These are phyloP conservation scores for Aspidoscelis tigris DNA, from an alignment of 2,113 vertebrate species.

Conservation along the genomic window DNA sequence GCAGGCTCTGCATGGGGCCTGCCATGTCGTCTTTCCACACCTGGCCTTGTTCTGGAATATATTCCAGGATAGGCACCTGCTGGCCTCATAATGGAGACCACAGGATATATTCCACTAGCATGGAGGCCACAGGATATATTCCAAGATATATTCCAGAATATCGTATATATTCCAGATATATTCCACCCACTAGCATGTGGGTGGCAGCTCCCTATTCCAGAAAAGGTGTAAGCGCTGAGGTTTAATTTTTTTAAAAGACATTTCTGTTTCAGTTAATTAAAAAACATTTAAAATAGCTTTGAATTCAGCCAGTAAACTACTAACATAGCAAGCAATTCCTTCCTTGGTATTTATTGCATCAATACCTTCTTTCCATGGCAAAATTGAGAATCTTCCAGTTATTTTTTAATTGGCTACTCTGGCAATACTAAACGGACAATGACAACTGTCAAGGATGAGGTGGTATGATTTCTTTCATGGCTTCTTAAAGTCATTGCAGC, in stretches of 20 bases:
- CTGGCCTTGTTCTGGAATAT: too few species aligned
- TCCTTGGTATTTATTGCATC: background rate
- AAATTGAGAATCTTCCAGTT: slow-evolving; percentile 25
- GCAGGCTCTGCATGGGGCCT: too few species aligned
- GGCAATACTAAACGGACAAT: slow-evolving; percentile 21
- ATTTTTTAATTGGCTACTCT: background rate
- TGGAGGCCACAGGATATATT: too few species aligned
- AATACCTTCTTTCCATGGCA: background rate
- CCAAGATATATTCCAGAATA: too few species aligned
- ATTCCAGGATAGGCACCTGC: too few species aligned
- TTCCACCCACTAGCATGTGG: too few species aligned
- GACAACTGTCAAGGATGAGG: slow-evolving; percentile 19
- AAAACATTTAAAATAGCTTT: background rate
- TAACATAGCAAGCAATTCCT: background rate
- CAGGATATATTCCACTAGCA: too few species aligned
- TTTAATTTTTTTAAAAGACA: background rate
- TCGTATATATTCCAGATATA: too few species aligned
- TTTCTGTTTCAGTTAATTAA: background rate
- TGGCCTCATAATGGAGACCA: too few species aligned
- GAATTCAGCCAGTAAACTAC: slow-evolving; percentile 2
- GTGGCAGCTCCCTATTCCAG: too few species aligned
- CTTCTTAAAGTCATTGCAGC: slow-evolving; percentile 50
- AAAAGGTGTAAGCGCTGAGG: background rate
- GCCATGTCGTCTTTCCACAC: too few species aligned
- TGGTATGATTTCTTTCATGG: slow-evolving; percentile 42